These are phyloP conservation scores for Schrankia costaestrigalis DNA, from an alignment of 2,888 invertebrate genomes.

Conservation along the genomic window DNA sequence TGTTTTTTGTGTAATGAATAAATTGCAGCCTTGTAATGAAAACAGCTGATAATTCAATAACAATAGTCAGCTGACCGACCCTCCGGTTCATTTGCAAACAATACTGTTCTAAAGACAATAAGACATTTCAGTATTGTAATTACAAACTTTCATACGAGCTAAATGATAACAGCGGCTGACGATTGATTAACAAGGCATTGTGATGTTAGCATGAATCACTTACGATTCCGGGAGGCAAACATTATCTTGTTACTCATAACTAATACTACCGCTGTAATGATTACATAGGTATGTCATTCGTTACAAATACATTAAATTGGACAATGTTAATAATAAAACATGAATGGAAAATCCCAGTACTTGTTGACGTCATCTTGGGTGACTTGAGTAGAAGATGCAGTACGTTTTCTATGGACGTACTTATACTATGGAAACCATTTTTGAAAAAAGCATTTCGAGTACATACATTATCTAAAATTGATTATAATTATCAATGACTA, in stretches of 20 bases:
- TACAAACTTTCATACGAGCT: slow-evolving; percentile 28
- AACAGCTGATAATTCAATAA: slow-evolving; percentile 7
- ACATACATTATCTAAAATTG: too few relatives aligned
- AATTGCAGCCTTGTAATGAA: not conserved
- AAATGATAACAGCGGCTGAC: slow-evolving; percentile 30
- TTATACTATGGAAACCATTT: too few relatives aligned
- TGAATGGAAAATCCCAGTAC: too few relatives aligned
- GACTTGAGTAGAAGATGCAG: too few relatives aligned
- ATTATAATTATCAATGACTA: slow-evolving; percentile 17
- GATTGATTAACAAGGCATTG: slow-evolving; percentile 38
- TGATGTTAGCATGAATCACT: slow-evolving; percentile 46
- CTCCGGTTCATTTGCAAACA: slow-evolving; percentile 8
- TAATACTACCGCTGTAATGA: slow-evolving; percentile 35
- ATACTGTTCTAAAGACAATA: slow-evolving; percentile 6
- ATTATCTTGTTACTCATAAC: slow-evolving; percentile 55
- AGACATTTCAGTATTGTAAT: slow-evolving; percentile 15
- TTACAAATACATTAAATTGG: too few relatives aligned
- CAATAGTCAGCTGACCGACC: slow-evolving; percentile 8
- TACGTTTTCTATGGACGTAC: too few relatives aligned
- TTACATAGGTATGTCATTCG: slow-evolving; percentile 26
- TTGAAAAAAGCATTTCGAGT: too few relatives aligned
- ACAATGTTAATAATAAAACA: too few relatives aligned
- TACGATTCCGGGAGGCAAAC: slow-evolving; percentile 40
- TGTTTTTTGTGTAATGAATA: too few relatives aligned
- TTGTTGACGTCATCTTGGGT: too few relatives aligned